Conservation (phyloP, 2,888 invertebrate genomes). For the Frankliniella fusca region DNA sequence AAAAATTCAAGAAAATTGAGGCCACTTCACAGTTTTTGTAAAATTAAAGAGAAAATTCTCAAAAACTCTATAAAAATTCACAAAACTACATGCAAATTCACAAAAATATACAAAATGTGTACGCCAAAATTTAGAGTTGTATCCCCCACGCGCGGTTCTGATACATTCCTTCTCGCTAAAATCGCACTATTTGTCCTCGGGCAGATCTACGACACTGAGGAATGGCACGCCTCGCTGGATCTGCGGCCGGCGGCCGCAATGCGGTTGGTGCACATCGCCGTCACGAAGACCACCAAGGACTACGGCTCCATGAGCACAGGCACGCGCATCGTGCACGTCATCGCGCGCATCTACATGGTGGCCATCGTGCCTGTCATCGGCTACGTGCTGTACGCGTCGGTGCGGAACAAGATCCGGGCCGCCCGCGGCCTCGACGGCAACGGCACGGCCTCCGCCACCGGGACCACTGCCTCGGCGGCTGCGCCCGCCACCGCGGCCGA, state of each 20-base stretch:
- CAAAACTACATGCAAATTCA: too few relatives aligned
- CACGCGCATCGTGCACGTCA: conserved; percentile 18
- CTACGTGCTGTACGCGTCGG: conserved; percentile 10
- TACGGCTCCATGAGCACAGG: conserved; percentile 9
- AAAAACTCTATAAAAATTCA: too few relatives aligned
- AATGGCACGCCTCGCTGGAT: conserved; percentile 11
- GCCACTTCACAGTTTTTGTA: too few relatives aligned
- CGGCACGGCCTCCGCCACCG: not conserved
- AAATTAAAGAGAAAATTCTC: too few relatives aligned
- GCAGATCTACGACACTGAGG: not conserved
- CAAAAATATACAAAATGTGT: too few relatives aligned
- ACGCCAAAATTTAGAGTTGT: too few relatives aligned
- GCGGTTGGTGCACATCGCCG: conserved; percentile 8
- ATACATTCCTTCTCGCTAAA: too few relatives aligned
- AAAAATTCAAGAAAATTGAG: too few relatives aligned
- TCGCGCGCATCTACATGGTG: conserved; percentile 24
- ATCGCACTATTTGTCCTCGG: not conserved
- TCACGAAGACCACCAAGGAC: conserved; percentile 8
- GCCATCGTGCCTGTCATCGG: conserved; percentile 20
- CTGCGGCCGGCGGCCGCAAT: conserved; percentile 11
- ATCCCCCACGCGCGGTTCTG: too few relatives aligned
- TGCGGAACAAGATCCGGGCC: conserved; percentile 4
- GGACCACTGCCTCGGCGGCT: not conserved
- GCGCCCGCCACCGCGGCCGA: not conserved
- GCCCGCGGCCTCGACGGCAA: conserved; percentile 3